Conservation (phyloP, 2,797 vertebrate species). For the Tenualosa thibaudeaui region DNA sequence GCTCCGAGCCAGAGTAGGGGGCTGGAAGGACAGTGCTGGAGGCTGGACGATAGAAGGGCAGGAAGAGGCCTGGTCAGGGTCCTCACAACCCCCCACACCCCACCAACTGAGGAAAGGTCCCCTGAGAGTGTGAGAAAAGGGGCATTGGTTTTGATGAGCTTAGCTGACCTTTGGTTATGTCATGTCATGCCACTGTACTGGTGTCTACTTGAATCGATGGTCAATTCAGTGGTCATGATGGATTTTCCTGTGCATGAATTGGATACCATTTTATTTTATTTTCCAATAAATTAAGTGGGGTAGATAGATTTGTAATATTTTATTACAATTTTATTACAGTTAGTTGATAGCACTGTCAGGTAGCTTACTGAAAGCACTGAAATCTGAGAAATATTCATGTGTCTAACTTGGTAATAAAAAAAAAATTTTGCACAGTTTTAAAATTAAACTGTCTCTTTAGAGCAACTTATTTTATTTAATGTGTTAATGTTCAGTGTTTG, state of each 20-base stretch:
- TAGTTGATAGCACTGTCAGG: neutral
- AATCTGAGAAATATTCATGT: neutral
- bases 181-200: conserved; percentile 12
- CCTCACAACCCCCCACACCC: neutral
- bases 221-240: neutral
- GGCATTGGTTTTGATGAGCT: conserved; percentile 25
- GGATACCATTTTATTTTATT: neutral
- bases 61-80: conserved; percentile 14
- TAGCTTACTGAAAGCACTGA: neutral
- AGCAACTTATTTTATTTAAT: neutral
- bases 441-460: neutral
- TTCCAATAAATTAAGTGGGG: neutral
- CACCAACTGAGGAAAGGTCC: conserved; percentile 5
- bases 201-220: conserved; percentile 3
- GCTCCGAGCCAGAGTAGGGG: conserved; percentile 62
- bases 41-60: conserved; percentile 20
- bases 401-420: neutral
- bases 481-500: neutral
- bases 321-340: neutral
- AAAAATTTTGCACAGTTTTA: neutral
- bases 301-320: neutral
- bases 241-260: neutral
- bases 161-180: conserved; percentile 19
- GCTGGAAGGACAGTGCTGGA: conserved; percentile 34
- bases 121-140: conserved; percentile 18